Conservation (phyloP, 2,113 vertebrate species). For the Triplophysa tibetana region DNA sequence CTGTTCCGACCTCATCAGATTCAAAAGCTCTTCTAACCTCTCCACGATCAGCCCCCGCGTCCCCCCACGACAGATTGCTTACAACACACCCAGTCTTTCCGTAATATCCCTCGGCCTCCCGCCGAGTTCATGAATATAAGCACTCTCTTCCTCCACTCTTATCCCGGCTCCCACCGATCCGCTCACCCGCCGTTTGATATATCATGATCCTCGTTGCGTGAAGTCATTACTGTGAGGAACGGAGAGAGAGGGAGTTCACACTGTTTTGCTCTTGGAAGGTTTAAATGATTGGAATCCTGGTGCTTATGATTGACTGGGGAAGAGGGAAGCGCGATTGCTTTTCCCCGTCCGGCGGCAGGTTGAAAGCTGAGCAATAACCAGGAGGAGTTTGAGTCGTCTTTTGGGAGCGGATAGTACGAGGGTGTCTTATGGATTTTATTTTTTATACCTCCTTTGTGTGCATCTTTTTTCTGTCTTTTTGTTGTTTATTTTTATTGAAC, state of each 20-base stretch:
- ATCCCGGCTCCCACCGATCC: constrained; percentile 39
- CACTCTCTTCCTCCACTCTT: constrained; percentile 35
- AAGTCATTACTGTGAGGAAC: constrained; percentile 50
- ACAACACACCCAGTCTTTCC: constrained; percentile 30
- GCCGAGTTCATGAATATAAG: constrained; percentile 53
- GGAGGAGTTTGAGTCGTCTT: constrained; percentile 44
- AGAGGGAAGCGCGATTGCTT: constrained; percentile 65
- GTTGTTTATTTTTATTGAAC: constrained; percentile 18
- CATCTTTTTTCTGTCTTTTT: neutral
- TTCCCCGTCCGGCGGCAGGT: constrained; percentile 39
- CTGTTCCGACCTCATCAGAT: neutral
- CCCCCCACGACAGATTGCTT: constrained; percentile 24
- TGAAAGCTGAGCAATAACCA: constrained; percentile 59
- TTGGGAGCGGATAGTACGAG: constrained; percentile 14
- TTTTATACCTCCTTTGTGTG: constrained; percentile 18
- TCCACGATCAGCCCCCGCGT: neutral
- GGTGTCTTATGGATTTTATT: constrained; percentile 8
- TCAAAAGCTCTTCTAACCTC: constrained; percentile 22
- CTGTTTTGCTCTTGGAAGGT: constrained; percentile 49
- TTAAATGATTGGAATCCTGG: constrained; percentile 57
- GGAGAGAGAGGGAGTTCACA: constrained; percentile 7
- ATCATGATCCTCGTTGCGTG: constrained; percentile 56
- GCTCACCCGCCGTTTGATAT: constrained; percentile 43
- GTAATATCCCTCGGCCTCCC: constrained; percentile 28
- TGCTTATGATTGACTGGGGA: constrained; percentile 57